Base-by-base conservation (phyloP, 2,888 invertebrate genomes). In the Parnassius glacialis region DNA sequence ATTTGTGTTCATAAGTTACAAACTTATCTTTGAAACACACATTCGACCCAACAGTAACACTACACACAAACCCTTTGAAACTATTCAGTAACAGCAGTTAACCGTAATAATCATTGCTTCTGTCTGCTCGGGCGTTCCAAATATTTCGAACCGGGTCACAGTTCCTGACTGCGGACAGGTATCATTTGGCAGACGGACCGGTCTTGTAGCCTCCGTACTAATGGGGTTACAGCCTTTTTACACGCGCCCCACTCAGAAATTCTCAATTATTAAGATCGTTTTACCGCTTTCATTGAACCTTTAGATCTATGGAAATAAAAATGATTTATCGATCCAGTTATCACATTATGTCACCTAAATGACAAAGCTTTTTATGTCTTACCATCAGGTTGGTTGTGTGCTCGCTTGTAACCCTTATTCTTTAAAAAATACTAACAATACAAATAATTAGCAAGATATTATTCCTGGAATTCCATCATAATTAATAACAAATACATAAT, bases 161-260 rank as follows among this genome's bases (percentile, higher is more conserved):
- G 60, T 54, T 64, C 63, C 62, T 44, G 59, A 47, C 59, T 52
- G 52, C 52, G 52, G 47, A 50, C 55, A 11, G 56, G 63, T 63
- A 56, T 62, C 42, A 13, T 63, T 59, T 52, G 63, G 63, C 58
- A 54, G 57, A 59, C 51, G 52, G 59, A 63, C 63, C 63, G 63
- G 63, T 63, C 52, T 56, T 50, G 43, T 48, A 48, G n/a, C 43
- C n/a, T 51, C 20, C 58, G 34, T 52, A 52, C 61, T 62, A 63
- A 56, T 63, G 63, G 63, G 63, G 63, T 59, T 59, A 59, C 55
- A 48, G 34, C 25, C 25, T 63, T 63, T 63, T 63, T 59, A 59
- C 42, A 20, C 41, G 58, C 59, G 20, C 54, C 54, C 55, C 41
- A 59, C 59, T 62, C 51, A 42, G 59, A 55, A 55, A 57, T 62